Evolutionary conservation across 2,888 invertebrate species (phyloP), one percentile per base, ranked within the genome.

Genomic region (Atethmia centrago): DNA sequence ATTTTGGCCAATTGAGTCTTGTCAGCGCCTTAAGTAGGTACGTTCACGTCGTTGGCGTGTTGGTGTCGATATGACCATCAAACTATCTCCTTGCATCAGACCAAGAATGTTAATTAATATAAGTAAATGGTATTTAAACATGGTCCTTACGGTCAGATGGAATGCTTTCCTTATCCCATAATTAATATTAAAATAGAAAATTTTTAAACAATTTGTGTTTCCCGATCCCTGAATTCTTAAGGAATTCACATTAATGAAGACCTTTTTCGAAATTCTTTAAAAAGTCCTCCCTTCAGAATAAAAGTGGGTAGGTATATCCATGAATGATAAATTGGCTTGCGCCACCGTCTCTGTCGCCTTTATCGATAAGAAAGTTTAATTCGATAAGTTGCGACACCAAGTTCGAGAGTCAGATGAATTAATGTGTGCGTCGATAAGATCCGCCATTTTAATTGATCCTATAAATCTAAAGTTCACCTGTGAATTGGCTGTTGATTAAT

Each of bases 351-450:
- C 53, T n/a, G 63, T 28, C 64, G 65, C 47, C 69, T 67, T 69
- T 80, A 74, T 82, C 76, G 76, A 83, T 85, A 86, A 74, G 77
- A 84, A 86, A 87, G 79, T 87, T 87, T 75, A 83, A 86, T 86
- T 77, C 79, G 80, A 77, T 83, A 87, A 87, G 74, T 86, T 86
- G 69, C 28, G 66, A 66, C 64, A 31, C 74, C 45, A 77, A 83
- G 64, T 82, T 81, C 28, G 65, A 70, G 67, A 65, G 59, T 70
- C 42, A 59, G 53, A 65, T 77, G 64, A 88, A 84, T 87, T 85
- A 87, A 85, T 87, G 84, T 79, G 73, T 79, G 45, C 68, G 68
- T 74, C 85, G 85, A 87, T 88, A 87, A 85, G 85, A 76, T 49
- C 64, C 65, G 68, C 72, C 73, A 82, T 77, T 85, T 87, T 80